phyloP scores from a whole-genome alignment of 2,888 invertebrate species.

The Agriopis leucophaearia region DNA sequence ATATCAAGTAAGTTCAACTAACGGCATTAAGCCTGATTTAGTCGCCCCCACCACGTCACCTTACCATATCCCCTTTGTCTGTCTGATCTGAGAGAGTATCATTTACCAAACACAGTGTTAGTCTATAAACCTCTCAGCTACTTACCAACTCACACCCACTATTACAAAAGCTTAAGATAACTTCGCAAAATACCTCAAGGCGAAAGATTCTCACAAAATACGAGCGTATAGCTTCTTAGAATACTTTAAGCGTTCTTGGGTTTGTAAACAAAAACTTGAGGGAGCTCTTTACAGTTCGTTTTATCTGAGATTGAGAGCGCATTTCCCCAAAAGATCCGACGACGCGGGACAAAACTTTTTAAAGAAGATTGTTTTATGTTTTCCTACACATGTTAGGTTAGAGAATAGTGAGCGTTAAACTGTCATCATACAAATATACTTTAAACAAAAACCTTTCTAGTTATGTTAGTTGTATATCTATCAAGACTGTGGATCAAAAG shows the following conservation, averaged over 20 bases:
- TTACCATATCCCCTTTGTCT: no score
- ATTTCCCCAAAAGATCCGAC: constrained; percentile 20
- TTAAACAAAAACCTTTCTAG: no score
- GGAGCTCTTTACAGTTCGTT: constrained; percentile 32
- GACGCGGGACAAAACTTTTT: constrained; percentile 26
- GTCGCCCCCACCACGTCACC: no score
- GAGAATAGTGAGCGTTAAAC: no score
- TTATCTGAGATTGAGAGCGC: constrained; percentile 29
- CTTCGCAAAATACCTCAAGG: constrained; percentile 32
- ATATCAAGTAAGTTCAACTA: no score
- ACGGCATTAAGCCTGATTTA: no score
- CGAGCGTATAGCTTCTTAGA: constrained; percentile 32
- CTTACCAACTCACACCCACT: constrained; percentile 29
- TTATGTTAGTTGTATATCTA: no score
- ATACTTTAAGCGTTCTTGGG: constrained; percentile 37
- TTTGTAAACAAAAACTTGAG: constrained; percentile 37
- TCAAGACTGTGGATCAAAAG: no score
- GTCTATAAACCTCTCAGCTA: constrained; percentile 12
- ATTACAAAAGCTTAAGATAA: constrained; percentile 29
- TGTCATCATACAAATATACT: no score
- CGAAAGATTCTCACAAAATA: constrained; percentile 36
- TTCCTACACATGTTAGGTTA: no score
- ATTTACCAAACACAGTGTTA: constrained; percentile 5
- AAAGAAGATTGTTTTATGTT: constrained; percentile 10
- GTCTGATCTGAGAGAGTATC: neutral